Percentiles rank a stretch among this genome's conserved stretches.
Conservation (phyloP, 2,797 vertebrate genomes). For the Eospalax fontanierii region DNA sequence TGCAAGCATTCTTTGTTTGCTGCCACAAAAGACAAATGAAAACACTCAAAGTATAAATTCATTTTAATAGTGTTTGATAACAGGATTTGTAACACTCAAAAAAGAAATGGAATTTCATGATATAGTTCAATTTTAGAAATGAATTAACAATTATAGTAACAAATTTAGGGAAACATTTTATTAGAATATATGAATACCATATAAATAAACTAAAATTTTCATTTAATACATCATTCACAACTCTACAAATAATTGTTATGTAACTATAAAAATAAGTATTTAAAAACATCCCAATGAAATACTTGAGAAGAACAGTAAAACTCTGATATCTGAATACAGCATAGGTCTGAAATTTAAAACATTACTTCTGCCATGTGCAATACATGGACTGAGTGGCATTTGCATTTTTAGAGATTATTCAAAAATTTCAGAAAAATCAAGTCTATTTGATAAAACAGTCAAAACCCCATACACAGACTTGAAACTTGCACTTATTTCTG, state of each 20-base stretch:
- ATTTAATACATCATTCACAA: constrained; percentile 7
- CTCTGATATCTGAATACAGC: not conserved
- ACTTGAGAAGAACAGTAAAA: constrained; percentile 61
- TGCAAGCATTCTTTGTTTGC: not conserved
- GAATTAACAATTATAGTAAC: constrained; percentile 21
- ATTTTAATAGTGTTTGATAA: constrained; percentile 27
- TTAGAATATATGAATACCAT: constrained; percentile 40
- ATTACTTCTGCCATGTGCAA: not conserved
- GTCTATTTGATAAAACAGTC: constrained; percentile 13
- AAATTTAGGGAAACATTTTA: constrained; percentile 38
- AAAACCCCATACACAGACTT: not conserved
- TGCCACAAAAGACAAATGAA: constrained; percentile 5
- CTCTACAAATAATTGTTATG: constrained; percentile 37
- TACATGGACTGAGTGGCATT: not conserved
- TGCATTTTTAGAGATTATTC: constrained; percentile 53
- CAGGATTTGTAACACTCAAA: constrained; percentile 16
- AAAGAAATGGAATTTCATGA: constrained; percentile 41
- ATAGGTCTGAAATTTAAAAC: not conserved
- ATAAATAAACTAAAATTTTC: constrained; percentile 33
- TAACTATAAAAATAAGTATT: constrained; percentile 13
- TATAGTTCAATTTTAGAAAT: constrained; percentile 10
- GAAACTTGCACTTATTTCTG: not conserved
- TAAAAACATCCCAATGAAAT: not conserved
- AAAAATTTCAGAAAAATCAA: constrained; percentile 39
- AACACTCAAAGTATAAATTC: not conserved